Percentiles rank a stretch among this genome's conserved stretches.
These are phyloP conservation scores for Lithophane leautieri DNA, from an alignment of 2,888 invertebrate genomes.

Conservation along the genomic window DNA sequence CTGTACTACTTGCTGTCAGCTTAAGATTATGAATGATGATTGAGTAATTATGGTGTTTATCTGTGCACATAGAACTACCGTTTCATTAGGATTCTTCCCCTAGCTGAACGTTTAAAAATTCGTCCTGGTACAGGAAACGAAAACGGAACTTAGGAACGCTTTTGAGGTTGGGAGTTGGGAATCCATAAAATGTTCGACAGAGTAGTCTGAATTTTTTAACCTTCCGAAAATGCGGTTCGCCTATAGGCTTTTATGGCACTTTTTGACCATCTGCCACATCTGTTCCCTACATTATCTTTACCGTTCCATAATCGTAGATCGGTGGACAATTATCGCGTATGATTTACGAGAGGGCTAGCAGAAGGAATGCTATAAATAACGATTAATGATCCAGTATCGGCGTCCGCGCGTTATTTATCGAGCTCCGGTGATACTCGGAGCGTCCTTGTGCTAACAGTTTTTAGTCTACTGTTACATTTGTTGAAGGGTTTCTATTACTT, in stretches of 20 bases:
- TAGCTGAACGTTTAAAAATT: background rate
- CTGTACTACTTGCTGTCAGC: background rate
- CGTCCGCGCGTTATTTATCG: constrained; percentile 67
- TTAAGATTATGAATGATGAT: constrained; percentile 10
- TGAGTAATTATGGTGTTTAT: background rate
- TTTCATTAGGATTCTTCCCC: background rate
- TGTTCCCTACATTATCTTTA: constrained; percentile 38
- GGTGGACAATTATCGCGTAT: constrained; percentile 72
- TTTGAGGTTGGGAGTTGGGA: background rate
- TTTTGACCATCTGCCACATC: constrained; percentile 19
- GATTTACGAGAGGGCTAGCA: constrained; percentile 68
- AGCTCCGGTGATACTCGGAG: constrained; percentile 48
- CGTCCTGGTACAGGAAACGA: background rate
- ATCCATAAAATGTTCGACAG: background rate
- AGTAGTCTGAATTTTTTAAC: background rate
- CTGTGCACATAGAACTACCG: background rate
- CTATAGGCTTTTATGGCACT: background rate
- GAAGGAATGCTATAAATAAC: constrained; percentile 73
- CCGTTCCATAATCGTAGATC: constrained; percentile 62
- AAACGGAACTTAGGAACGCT: background rate
- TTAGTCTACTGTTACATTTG: constrained; percentile 33
- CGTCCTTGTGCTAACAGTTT: constrained; percentile 60
- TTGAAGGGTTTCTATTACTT: constrained; percentile 15
- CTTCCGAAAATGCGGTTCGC: background rate
- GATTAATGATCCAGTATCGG: constrained; percentile 72